These are phyloP conservation scores for Drosophila recens DNA, from an alignment of 2,888 invertebrate species.

Conservation along the genomic window DNA sequence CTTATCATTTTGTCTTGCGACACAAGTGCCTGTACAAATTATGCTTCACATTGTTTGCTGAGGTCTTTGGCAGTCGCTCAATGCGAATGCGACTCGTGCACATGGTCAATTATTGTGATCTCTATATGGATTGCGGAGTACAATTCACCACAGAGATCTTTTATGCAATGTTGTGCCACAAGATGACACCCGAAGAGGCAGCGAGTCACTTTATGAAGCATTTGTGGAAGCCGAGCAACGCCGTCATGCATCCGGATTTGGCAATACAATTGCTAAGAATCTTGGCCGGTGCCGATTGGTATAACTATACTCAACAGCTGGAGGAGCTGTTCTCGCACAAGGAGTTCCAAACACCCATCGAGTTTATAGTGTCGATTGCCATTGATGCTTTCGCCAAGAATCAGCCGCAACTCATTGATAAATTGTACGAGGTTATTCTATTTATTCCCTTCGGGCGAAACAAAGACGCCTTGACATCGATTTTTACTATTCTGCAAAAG, in stretches of 20 bases:
- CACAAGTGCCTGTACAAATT: slow-evolving; percentile 28
- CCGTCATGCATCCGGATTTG: slow-evolving; percentile 2
- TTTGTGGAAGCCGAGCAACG: slow-evolving; percentile 46
- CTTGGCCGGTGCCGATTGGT: slow-evolving; percentile 48
- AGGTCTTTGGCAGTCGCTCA: slow-evolving; percentile 32
- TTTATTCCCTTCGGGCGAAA: slow-evolving; percentile 18
- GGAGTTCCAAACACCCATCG: slow-evolving; percentile 31
- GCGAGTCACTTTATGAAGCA: slow-evolving; percentile 42
- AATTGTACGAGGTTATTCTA: slow-evolving; percentile 14
- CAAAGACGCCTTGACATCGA: not conserved
- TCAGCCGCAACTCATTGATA: not conserved
- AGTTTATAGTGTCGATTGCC: slow-evolving; percentile 16
- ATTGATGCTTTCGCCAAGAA: slow-evolving; percentile 4
- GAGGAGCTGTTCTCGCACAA: slow-evolving; percentile 16
- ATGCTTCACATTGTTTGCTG: slow-evolving; percentile 37
- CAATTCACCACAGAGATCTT: slow-evolving; percentile 19
- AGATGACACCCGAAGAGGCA: slow-evolving; percentile 8
- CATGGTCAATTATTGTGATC: slow-evolving; percentile 43
- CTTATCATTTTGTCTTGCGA: slow-evolving; percentile 34
- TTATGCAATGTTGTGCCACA: not conserved
- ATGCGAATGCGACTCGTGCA: slow-evolving; percentile 26
- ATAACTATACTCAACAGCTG: slow-evolving; percentile 30
- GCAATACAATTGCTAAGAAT: slow-evolving; percentile 27
- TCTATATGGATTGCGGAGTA: slow-evolving; percentile 30
- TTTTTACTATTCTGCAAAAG: not conserved